Evolutionary conservation across 2,888 invertebrate species (phyloP).

Genomic region (Homarus gammarus): DNA sequence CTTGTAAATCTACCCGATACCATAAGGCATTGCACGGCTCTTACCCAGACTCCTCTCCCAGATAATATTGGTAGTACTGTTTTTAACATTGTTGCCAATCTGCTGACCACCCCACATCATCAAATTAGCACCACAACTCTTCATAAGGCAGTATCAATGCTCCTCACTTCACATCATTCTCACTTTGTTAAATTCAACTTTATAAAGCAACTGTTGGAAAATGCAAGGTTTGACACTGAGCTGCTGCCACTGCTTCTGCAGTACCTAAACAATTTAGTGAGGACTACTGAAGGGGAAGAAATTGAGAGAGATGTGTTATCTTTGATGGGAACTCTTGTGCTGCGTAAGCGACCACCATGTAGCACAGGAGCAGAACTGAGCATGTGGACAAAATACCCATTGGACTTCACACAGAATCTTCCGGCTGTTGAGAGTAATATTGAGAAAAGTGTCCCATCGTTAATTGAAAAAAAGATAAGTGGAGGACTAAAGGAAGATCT

Average conservation of each 20-base stretch:
- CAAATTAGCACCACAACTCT: constrained; percentile 1
- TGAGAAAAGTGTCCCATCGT: constrained; percentile 19
- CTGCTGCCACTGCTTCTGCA: constrained; percentile 56
- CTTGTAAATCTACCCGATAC: constrained; percentile 32
- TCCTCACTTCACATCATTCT: constrained; percentile 46
- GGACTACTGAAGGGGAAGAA: background rate
- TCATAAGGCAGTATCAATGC: background rate
- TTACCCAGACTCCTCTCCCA: constrained; percentile 38
- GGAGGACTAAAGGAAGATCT: constrained; percentile 56
- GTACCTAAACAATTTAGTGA: constrained; percentile 40
- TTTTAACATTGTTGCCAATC: constrained; percentile 10
- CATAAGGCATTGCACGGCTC: constrained; percentile 31
- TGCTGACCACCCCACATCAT: constrained; percentile 46
- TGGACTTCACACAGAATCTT: constrained; percentile 35
- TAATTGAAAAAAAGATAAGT: constrained; percentile 46
- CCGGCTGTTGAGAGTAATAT: background rate
- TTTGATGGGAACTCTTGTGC: constrained; percentile 34
- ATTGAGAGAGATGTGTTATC: constrained; percentile 38
- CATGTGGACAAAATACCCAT: constrained; percentile 47
- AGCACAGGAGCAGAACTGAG: constrained; percentile 51
- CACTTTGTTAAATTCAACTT: constrained; percentile 36
- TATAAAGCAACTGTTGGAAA: constrained; percentile 6
- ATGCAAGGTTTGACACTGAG: constrained; percentile 59
- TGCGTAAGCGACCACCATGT: constrained; percentile 59
- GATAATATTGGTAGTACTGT: constrained; percentile 46